phyloP scores from a whole-genome alignment of 2,113 vertebrate species.

The Phycodurus eques region DNA sequence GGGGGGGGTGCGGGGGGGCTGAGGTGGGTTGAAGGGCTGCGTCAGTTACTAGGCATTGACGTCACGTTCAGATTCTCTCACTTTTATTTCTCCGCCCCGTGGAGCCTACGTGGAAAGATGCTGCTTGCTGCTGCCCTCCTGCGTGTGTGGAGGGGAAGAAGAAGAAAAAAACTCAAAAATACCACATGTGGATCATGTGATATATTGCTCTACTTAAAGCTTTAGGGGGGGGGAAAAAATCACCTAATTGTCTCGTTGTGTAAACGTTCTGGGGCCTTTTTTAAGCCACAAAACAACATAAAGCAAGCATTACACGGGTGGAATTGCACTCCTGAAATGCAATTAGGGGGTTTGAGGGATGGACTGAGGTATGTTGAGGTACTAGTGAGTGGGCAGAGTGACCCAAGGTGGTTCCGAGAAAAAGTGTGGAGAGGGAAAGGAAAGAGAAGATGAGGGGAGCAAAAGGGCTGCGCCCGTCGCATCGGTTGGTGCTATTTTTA shows the following conservation, averaged over 20 bases:
- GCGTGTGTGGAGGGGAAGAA: conserved; percentile 11
- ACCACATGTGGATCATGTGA: conserved; percentile 34
- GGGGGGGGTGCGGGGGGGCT: conserved; percentile 70
- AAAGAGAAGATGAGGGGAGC: neutral
- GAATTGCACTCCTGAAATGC: neutral
- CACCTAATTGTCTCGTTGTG: neutral
- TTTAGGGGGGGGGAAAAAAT: neutral
- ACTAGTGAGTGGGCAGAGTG: conserved; percentile 48
- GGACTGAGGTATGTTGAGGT: conserved; percentile 11
- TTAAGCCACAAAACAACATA: neutral
- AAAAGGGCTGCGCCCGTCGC: conserved; percentile 72
- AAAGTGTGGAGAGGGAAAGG: neutral
- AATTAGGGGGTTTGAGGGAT: neutral
- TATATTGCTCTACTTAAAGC: neutral
- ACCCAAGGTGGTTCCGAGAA: conserved; percentile 55
- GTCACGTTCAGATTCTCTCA: conserved; percentile 86
- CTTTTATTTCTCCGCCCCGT: conserved; percentile 81
- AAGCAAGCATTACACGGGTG: neutral
- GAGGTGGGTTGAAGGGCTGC: conserved; percentile 78
- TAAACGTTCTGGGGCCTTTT: neutral
- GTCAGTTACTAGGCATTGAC: conserved; percentile 80
- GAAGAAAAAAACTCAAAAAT: conserved; percentile 38
- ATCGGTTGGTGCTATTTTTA: conserved; percentile 82
- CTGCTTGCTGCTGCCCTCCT: conserved; percentile 61
- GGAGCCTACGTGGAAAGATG: conserved; percentile 82